phyloP scores from a whole-genome alignment of 2,113 vertebrate genomes.

The Acanthochromis polyacanthus region DNA sequence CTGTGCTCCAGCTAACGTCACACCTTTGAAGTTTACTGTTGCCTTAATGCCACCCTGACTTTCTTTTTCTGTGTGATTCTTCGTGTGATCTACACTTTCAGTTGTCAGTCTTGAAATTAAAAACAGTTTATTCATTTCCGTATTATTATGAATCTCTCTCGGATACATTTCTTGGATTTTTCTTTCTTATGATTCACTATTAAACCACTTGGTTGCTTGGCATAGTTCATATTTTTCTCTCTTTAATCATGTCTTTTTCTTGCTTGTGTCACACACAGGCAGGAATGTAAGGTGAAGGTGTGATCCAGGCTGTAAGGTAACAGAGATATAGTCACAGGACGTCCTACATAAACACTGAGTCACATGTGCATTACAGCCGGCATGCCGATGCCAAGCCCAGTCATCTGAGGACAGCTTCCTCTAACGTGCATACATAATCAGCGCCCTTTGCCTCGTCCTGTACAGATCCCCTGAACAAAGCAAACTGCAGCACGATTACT shows the following conservation, averaged over 20 bases:
- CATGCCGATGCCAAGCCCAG: conserved; percentile 44
- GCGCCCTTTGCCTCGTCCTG: neutral
- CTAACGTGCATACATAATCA: conserved; percentile 24
- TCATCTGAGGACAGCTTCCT: conserved; percentile 46
- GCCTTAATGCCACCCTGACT: neutral
- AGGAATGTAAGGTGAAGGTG: conserved; percentile 11
- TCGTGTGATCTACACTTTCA: neutral
- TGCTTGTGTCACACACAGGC: neutral
- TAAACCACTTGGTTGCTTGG: too few relatives aligned
- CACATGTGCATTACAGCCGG: conserved; percentile 42
- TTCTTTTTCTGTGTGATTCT: neutral
- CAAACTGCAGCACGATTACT: neutral
- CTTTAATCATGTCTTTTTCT: neutral
- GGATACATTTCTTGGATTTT: neutral
- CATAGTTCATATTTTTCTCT: neutral
- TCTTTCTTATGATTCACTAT: too few relatives aligned
- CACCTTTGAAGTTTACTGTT: conserved; percentile 3
- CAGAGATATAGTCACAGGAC: conserved; percentile 29
- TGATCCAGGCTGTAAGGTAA: conserved; percentile 17
- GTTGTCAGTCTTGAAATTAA: too few relatives aligned
- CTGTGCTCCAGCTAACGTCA: neutral
- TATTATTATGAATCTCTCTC: too few relatives aligned
- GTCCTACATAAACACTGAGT: conserved; percentile 64
- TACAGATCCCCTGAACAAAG: neutral
- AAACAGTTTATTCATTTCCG: too few relatives aligned